Evolutionary conservation across 1,140 invertebrate genomes (phyloP).

Genomic region (Calycopis cecrops): DNA sequence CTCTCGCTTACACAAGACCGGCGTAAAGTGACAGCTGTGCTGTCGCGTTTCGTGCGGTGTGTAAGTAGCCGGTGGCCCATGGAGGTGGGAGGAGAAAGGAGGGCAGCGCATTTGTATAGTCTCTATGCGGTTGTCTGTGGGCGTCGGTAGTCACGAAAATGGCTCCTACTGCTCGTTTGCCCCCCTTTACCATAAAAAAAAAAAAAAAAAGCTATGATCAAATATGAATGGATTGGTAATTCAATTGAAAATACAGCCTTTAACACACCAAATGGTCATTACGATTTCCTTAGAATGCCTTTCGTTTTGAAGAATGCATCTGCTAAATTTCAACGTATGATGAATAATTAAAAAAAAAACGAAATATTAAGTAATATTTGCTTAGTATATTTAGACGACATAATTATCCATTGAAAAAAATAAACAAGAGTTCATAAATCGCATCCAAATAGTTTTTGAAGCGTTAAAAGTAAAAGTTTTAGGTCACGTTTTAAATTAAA

Average conservation of each 20-base stretch:
- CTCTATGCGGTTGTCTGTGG: too few relatives aligned
- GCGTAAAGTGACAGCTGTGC: too few relatives aligned
- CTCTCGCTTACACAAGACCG: too few relatives aligned
- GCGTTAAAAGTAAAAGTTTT: constrained; percentile 59
- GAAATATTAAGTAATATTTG: constrained; percentile 25
- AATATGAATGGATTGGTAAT: background rate
- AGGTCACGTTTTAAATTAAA: constrained; percentile 50
- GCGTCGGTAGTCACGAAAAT: too few relatives aligned
- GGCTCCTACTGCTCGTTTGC: too few relatives aligned
- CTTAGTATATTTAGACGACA: constrained; percentile 59
- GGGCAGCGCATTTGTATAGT: too few relatives aligned
- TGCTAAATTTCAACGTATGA: constrained; percentile 32
- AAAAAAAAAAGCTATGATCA: background rate
- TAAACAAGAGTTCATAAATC: constrained; percentile 32
- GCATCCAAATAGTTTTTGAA: constrained; percentile 45
- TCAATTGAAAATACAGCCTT: background rate
- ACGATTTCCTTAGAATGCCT: background rate
- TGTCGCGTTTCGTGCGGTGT: too few relatives aligned
- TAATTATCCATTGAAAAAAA: constrained; percentile 42
- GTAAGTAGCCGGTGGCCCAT: too few relatives aligned
- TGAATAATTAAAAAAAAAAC: constrained; percentile 46
- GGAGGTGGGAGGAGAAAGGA: too few relatives aligned
- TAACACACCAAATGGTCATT: background rate
- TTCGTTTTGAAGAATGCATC: background rate
- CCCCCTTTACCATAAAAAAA: too few relatives aligned